Conservation (phyloP, 1,140 invertebrate species). For the Drosophila gunungcola region DNA sequence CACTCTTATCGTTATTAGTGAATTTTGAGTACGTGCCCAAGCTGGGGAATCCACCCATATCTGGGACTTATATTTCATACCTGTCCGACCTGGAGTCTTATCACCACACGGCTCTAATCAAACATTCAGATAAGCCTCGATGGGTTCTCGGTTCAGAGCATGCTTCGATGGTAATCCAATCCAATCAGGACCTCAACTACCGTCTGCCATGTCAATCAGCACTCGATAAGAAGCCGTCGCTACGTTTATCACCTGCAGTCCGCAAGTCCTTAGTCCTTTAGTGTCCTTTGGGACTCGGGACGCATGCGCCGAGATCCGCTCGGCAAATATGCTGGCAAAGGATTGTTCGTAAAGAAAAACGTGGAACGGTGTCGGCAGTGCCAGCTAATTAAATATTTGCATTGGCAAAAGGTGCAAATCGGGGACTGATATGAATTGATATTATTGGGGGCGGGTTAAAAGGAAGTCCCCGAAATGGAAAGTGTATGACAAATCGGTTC, state of each 20-base stretch:
- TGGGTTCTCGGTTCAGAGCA: not conserved
- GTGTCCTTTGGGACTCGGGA: constrained; percentile 20
- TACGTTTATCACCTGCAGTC: constrained; percentile 61
- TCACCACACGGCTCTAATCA: constrained; percentile 22
- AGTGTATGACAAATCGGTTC: constrained; percentile 44
- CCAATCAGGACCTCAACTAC: constrained; percentile 46
- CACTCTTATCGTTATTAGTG: too few species aligned
- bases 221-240: constrained; percentile 57
- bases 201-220: constrained; percentile 54
- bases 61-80: constrained; percentile 15
- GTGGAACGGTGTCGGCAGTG: constrained; percentile 22
- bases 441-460: constrained; percentile 62
- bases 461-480: constrained; percentile 57
- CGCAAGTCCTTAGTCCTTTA: constrained; percentile 1
- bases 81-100: constrained; percentile 26
- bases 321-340: constrained; percentile 54
- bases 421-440: constrained; percentile 52
- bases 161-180: constrained; percentile 32
- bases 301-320: constrained; percentile 51
- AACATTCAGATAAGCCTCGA: constrained; percentile 48
- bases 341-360: constrained; percentile 51
- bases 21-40: constrained; percentile 34
- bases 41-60: not conserved
- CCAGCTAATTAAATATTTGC: constrained; percentile 81
- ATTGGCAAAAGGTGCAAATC: constrained; percentile 73